Conservation (phyloP, 2,113 vertebrate species). For the Progne subis region DNA sequence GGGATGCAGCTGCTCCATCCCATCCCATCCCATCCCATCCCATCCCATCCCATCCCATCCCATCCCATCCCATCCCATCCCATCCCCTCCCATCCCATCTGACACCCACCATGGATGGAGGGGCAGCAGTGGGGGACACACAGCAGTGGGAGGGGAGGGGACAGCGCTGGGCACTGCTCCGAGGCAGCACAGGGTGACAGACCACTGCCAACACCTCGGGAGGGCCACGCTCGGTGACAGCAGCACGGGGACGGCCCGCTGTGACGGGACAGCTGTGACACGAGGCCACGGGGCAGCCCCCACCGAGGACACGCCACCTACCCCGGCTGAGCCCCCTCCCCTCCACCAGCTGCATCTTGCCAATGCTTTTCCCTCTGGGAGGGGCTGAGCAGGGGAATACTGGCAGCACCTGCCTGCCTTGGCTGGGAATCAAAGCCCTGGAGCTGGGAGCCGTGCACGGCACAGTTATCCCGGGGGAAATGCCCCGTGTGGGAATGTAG, state of each 20-base stretch:
- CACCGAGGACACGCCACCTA: not conserved
- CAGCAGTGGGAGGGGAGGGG: not conserved
- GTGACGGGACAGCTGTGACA: accelerated
- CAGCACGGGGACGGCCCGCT: accelerated
- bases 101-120: accelerated
- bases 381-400: not conserved
- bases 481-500: not conserved
- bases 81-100: not conserved
- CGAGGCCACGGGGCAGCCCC: accelerated
- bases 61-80: not conserved
- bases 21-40: no score
- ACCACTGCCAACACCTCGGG: accelerated
- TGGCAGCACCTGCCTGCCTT: conserved; percentile 16
- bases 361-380: not conserved
- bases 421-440: not conserved
- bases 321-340: not conserved
- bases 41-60: not conserved
- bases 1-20: not conserved
- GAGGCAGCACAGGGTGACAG: not conserved
- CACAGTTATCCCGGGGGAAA: not conserved
- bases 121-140: not conserved
- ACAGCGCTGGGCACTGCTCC: accelerated
- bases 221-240: not conserved
- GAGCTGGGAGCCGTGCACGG: not conserved
- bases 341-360: not conserved